Base-by-base conservation (phyloP, 2,113 vertebrate genomes). In the Salvator merianae region DNA sequence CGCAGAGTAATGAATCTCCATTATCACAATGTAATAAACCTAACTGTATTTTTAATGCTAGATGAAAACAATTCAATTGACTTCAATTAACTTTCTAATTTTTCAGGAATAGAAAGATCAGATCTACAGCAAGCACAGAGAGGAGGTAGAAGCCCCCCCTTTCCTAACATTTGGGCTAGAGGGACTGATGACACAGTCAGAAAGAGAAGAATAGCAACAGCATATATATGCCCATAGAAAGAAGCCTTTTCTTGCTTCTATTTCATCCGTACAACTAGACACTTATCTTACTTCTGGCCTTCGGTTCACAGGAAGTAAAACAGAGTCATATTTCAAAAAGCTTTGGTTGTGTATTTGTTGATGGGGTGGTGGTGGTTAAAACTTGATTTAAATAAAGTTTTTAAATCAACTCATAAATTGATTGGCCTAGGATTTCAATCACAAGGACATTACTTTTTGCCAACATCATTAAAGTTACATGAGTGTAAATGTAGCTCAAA, bases 11-110 rank as follows among this genome's bases (percentile, higher is more conserved):
- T 79, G 77, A 85, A 85, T 73, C 77, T 79, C 40, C 70, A 79
- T 85, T 66, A 85, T 79, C 55, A 73, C 68, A 85, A 65, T 53
- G 68, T 85, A 85, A 85, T 85, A 85, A 85, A 79, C 69, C 77
- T 79, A 85, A 69, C 69, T 79, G 38, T 34, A 40, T 47, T 59
- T 85, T 77, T 79, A 85, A 79, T 85, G 83, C 68, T 79, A 79
- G 65, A 22, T 84, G 75, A 84, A 84, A 85, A 85, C 77, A 79
- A 79, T 85, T 85, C 55, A 79, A 85, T 71, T 79, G 77, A 79
- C 69, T 85, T 85, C 83, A 85, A 85, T 85, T 85, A 85, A 79
- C 77, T 85, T 65, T 65, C 83, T 85, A 85, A 85, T 85, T 79
- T 85, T 79, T 85, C 83, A 79, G 40, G 55, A 34, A 43, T 36